A percentile compares a stretch with the other conserved stretches of the same genome.
These are phyloP conservation scores for Pithys albifrons DNA, from an alignment of 2,113 vertebrate species.

Conservation along the genomic window DNA sequence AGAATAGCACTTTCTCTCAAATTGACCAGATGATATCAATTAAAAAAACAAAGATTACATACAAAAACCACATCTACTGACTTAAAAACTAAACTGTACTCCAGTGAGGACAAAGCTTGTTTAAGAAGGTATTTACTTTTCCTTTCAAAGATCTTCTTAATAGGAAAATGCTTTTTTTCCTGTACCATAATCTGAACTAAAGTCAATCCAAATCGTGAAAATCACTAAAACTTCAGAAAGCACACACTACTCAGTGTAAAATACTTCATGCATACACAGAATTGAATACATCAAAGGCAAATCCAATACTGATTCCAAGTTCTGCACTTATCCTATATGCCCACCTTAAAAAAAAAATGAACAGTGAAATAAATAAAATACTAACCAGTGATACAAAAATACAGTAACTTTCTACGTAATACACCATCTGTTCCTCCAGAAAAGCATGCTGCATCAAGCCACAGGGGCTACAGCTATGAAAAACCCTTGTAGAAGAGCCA, in stretches of 20 bases:
- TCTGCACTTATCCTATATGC: neutral
- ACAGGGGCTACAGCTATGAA: constrained; percentile 52
- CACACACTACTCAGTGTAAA: neutral
- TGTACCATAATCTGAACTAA: neutral
- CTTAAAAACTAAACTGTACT: neutral
- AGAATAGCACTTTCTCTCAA: constrained; percentile 50
- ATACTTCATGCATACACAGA: neutral
- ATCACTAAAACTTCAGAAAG: neutral
- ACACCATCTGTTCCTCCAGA: constrained; percentile 55
- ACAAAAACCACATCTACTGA: constrained; percentile 10
- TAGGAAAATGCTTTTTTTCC: neutral
- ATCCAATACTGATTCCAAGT: neutral
- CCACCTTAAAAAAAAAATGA: neutral
- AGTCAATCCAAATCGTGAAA: neutral
- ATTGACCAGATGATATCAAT: constrained; percentile 58
- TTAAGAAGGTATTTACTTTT: neutral
- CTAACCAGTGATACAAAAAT: constrained; percentile 24
- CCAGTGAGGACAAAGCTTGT: neutral
- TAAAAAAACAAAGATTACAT: constrained; percentile 35
- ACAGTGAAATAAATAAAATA: neutral
- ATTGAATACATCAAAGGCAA: neutral
- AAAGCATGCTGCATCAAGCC: constrained; percentile 45
- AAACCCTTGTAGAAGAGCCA: constrained; percentile 42
- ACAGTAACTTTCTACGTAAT: constrained; percentile 52
- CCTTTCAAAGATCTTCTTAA: neutral